Percentiles rank a stretch among this genome's conserved stretches.
Evolutionary conservation across 1,140 invertebrate genomes (phyloP).

Genomic region (Aphelenchoides fujianensis): DNA sequence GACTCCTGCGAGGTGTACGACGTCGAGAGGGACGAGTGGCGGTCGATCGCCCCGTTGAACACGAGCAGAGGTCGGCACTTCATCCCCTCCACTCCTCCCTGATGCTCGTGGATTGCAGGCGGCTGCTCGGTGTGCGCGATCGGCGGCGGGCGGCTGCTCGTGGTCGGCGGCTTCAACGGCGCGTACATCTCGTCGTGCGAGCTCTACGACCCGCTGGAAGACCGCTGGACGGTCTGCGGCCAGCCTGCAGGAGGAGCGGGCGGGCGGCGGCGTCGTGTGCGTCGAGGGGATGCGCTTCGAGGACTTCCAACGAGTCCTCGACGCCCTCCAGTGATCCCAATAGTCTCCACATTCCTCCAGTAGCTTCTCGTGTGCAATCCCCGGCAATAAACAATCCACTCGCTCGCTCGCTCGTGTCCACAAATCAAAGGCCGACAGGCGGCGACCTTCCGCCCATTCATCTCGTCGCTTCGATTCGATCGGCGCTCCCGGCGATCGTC

Average conservation of each 20-base stretch:
- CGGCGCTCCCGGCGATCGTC: too few relatives aligned
- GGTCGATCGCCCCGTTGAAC: not conserved
- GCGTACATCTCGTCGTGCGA: not conserved
- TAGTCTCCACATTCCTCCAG: too few relatives aligned
- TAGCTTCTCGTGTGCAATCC: too few relatives aligned
- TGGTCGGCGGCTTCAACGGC: conserved; percentile 18
- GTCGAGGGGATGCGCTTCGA: not conserved
- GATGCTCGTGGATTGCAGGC: not conserved
- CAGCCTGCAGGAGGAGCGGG: conserved; percentile 6
- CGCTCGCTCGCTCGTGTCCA: too few relatives aligned
- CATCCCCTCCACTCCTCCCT: not conserved
- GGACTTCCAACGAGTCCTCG: not conserved
- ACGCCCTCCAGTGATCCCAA: too few relatives aligned
- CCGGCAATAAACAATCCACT: too few relatives aligned
- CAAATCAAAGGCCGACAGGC: too few relatives aligned
- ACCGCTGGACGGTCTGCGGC: not conserved
- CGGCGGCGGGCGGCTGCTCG: not conserved
- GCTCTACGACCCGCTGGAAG: conserved; percentile 3
- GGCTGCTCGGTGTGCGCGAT: not conserved
- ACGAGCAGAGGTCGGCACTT: not conserved
- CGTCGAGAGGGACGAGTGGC: not conserved
- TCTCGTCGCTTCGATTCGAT: too few relatives aligned
- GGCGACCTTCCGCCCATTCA: too few relatives aligned
- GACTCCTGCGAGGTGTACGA: conserved; percentile 3
- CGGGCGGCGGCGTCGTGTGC: conserved; percentile 1